A percentile compares a stretch with the other conserved stretches of the same genome.
Conservation (phyloP, 2,888 invertebrate species). For the Ectobius pallidus region DNA sequence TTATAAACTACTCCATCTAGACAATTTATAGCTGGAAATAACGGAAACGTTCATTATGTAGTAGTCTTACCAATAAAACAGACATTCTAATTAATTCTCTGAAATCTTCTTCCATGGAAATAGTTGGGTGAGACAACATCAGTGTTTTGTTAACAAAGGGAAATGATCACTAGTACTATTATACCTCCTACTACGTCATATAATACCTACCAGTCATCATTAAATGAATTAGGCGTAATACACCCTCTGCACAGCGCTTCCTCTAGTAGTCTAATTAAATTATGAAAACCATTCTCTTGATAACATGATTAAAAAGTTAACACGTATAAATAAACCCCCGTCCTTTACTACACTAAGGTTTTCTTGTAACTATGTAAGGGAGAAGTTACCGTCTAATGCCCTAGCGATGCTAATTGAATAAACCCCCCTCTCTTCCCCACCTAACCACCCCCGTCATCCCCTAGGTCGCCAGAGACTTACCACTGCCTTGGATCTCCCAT, state of each 20-base stretch:
- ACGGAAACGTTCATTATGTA: no score
- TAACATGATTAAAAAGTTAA: conserved; percentile 40
- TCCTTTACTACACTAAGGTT: no score
- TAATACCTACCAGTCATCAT: background rate
- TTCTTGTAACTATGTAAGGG: conserved; percentile 6
- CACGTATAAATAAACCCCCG: conserved; percentile 34
- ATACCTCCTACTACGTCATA: background rate
- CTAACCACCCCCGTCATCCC: background rate
- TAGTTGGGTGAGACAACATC: background rate
- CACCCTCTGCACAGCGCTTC: background rate
- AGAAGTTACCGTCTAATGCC: background rate
- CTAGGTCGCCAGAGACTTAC: conserved; percentile 18
- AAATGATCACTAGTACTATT: background rate
- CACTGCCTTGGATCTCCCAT: background rate
- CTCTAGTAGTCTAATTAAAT: conserved; percentile 29
- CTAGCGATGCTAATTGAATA: conserved; percentile 32
- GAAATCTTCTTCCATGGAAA: background rate
- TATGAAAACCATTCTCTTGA: conserved; percentile 33
- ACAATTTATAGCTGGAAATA: no score
- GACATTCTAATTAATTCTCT: background rate
- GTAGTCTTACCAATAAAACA: background rate
- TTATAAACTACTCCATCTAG: no score
- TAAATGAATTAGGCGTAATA: conserved; percentile 17
- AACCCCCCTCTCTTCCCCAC: conserved; percentile 11
- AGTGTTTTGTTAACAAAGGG: background rate